Percentiles rank a stretch among this genome's conserved stretches.
phyloP scores from a whole-genome alignment of 2,113 vertebrate genomes.

The Fregetta grallaria region DNA sequence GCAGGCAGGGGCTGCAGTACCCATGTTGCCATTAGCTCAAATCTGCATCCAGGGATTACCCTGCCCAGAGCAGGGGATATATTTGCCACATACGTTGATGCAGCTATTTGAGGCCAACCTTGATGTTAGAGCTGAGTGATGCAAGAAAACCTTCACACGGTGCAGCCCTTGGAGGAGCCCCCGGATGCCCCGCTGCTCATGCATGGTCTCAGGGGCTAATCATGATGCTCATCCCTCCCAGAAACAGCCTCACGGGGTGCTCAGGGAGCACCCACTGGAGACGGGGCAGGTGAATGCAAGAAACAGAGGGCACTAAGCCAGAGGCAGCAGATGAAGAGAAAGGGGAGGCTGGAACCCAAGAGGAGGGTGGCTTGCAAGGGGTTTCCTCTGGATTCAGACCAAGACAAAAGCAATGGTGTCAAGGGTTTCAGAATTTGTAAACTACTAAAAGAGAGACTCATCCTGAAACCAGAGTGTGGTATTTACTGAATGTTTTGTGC shows the following conservation, averaged over 20 bases:
- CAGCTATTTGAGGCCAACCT: background rate
- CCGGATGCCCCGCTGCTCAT: accelerated
- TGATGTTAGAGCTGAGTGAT: background rate
- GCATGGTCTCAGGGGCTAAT: background rate
- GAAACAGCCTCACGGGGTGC: background rate
- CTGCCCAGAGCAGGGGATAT: background rate
- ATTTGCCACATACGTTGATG: background rate
- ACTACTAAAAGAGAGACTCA: background rate
- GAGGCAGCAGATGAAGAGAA: background rate
- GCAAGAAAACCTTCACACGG: accelerated
- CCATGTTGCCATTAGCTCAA: background rate
- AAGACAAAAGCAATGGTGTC: background rate
- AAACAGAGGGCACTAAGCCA: background rate
- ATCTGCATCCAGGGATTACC: background rate
- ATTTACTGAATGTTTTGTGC: background rate
- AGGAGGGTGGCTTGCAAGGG: background rate
- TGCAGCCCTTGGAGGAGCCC: background rate
- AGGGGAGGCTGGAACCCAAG: background rate
- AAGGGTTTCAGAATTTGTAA: background rate
- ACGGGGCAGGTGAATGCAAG: background rate
- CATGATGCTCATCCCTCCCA: background rate
- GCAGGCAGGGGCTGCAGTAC: background rate
- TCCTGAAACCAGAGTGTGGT: background rate
- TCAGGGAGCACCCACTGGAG: background rate
- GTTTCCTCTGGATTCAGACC: background rate